Conservation (phyloP, 2,888 invertebrate species). For the Stenurella melanura region DNA sequence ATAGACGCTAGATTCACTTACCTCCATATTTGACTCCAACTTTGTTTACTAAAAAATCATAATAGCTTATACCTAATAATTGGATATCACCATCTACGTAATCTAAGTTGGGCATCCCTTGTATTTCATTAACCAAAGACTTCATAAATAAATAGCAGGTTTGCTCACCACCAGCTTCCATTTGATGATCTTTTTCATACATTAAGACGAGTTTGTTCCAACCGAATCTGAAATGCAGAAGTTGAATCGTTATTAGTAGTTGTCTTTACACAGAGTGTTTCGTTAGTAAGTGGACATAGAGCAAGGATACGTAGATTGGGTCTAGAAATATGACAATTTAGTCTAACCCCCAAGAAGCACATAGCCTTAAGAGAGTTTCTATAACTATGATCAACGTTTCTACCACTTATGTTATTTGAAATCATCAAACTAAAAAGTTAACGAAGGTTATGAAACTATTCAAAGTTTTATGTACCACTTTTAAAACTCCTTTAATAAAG, state of each 20-base stretch:
- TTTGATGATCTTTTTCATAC: conserved; percentile 84
- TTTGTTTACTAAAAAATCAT: conserved; percentile 79
- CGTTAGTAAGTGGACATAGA: no score
- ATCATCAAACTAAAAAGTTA: no score
- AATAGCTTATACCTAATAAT: conserved; percentile 74
- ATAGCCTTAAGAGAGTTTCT: no score
- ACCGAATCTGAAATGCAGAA: conserved; percentile 76
- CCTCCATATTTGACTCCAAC: conserved; percentile 83
- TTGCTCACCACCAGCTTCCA: conserved; percentile 79
- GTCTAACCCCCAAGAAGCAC: no score
- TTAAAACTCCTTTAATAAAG: no score
- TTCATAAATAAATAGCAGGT: conserved; percentile 87
- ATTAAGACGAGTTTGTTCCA: conserved; percentile 85
- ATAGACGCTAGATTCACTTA: conserved; percentile 73
- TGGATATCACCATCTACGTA: conserved; percentile 80
- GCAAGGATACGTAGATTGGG: no score
- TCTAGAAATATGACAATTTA: no score
- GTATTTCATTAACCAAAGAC: conserved; percentile 79
- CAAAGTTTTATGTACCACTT: no score
- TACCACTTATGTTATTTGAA: no score
- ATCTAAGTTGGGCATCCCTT: conserved; percentile 71
- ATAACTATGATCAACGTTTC: no score
- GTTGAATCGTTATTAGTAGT: background rate
- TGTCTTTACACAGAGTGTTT: no score
- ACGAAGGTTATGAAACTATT: no score